These are phyloP conservation scores for Arctia plantaginis DNA, from an alignment of 2,888 invertebrate species.

Conservation along the genomic window DNA sequence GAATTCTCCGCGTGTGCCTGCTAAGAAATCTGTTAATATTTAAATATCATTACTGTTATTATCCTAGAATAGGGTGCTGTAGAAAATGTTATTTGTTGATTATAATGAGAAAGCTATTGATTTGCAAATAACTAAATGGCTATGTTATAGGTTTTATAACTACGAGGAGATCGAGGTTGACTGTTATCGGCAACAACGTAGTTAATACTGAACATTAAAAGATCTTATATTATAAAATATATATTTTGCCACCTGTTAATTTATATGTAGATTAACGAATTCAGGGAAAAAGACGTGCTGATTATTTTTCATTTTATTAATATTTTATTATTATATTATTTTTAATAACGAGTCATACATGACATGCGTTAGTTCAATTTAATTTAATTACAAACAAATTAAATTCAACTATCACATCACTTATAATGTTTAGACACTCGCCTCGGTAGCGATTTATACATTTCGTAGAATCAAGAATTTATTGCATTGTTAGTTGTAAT, in stretches of 20 bases:
- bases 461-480: neutral
- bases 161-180: neutral
- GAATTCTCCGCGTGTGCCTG: slow-evolving; percentile 83
- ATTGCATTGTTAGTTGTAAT: neutral
- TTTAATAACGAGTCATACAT: neutral
- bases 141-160: slow-evolving; percentile 6
- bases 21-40: slow-evolving; percentile 73
- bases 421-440: neutral
- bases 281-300: neutral
- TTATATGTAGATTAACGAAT: neutral
- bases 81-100: slow-evolving; percentile 3
- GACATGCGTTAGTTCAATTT: neutral
- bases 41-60: slow-evolving; percentile 27
- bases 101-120: neutral
- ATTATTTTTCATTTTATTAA: neutral
- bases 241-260: neutral
- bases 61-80: neutral
- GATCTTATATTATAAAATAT: neutral
- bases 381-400: neutral
- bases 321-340: neutral
- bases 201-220: neutral
- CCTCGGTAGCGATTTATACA: neutral
- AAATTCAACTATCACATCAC: neutral
- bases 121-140: neutral
- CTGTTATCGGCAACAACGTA: neutral